phyloP scores from a whole-genome alignment of 64 coral and sea anemone genomes.

The Hydrozoanthus tunicans region DNA sequence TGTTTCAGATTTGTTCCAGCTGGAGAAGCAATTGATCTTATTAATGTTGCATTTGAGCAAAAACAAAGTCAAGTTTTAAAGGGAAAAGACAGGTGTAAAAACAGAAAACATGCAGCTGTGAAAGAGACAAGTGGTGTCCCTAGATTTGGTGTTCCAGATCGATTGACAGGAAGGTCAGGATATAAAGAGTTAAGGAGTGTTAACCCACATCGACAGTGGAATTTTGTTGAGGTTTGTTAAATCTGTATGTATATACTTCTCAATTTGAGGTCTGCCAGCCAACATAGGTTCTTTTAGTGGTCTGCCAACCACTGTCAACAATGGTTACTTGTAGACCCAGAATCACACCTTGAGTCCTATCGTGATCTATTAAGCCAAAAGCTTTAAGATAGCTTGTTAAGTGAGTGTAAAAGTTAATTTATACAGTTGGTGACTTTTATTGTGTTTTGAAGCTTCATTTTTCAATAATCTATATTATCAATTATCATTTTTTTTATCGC shows the following conservation, averaged over 20 bases:
- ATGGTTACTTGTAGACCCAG: too few relatives aligned
- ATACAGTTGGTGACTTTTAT: too few relatives aligned
- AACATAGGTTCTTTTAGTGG: too few relatives aligned
- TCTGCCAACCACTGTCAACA: too few relatives aligned
- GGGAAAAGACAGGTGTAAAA: slow-evolving; percentile 33
- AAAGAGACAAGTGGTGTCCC: neutral
- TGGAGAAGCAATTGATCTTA: slow-evolving; percentile 91
- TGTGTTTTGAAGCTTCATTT: neutral
- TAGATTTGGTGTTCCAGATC: slow-evolving; percentile 89
- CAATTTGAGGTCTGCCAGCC: too few relatives aligned
- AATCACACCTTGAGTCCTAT: too few relatives aligned
- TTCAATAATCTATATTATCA: too few relatives aligned
- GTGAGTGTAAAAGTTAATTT: too few relatives aligned
- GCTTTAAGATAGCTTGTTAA: too few relatives aligned
- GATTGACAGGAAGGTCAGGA: slow-evolving; percentile 83
- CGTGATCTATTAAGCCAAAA: too few relatives aligned
- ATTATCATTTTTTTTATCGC: neutral
- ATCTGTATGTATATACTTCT: too few relatives aligned
- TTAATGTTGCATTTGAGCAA: slow-evolving; percentile 99
- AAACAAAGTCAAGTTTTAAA: slow-evolving; percentile 58
- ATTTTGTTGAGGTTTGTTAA: slow-evolving; percentile 90
- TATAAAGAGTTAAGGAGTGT: slow-evolving; percentile 66
- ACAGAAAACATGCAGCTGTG: neutral
- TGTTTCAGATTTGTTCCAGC: slow-evolving; percentile 70
- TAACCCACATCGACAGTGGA: slow-evolving; percentile 86